A percentile compares a stretch with the other conserved stretches of the same genome.
Conservation (phyloP, 1,140 invertebrate genomes). For the Drosophila nigromelanica region DNA sequence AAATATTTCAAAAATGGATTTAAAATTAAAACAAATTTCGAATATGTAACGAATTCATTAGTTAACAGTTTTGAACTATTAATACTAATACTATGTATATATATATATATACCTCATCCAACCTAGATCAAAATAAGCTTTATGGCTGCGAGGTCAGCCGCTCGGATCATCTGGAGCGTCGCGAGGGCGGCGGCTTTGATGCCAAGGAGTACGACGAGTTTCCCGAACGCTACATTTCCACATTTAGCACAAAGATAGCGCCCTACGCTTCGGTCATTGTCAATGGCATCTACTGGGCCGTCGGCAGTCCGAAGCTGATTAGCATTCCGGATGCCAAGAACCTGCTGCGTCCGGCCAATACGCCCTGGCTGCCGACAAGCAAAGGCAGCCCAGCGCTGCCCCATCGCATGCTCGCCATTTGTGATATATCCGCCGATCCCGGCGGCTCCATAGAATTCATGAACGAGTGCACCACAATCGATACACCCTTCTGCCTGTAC, state of each 20-base stretch:
- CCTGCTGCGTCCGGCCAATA: constrained; percentile 93
- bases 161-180: constrained; percentile 95
- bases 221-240: constrained; percentile 97
- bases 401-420: constrained; percentile 95
- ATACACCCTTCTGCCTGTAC: constrained; percentile 99
- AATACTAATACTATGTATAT: no score
- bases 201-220: constrained; percentile 95
- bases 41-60: no score
- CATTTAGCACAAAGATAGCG: constrained; percentile 98
- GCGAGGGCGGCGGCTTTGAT: constrained; percentile 96
- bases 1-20: no score
- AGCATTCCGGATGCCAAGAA: constrained; percentile 99
- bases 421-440: constrained; percentile 99
- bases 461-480: constrained; percentile 99
- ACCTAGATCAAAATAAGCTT: constrained; percentile 93
- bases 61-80: no score
- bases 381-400: constrained; percentile 95
- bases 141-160: constrained; percentile 97
- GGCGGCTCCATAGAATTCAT: constrained; percentile 99
- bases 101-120: neutral
- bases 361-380: constrained; percentile 95
- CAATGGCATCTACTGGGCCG: constrained; percentile 99
- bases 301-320: constrained; percentile 96
- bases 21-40: no score
- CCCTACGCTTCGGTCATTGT: constrained; percentile 98